These are phyloP conservation scores for Alethe diademata DNA, from an alignment of 2,113 vertebrate genomes.

Conservation along the genomic window DNA sequence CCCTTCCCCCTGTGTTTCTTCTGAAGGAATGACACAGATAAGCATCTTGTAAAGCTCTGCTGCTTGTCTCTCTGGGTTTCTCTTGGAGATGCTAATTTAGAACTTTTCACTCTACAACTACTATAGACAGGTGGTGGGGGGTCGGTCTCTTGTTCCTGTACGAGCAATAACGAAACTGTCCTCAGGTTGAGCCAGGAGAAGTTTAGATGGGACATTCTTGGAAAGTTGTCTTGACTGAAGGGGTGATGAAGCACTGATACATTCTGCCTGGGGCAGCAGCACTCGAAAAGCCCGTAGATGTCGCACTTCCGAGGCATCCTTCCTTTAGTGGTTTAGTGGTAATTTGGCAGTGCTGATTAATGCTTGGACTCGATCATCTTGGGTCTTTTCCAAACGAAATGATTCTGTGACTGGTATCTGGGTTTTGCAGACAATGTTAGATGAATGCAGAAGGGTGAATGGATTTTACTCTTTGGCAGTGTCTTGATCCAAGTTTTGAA, in stretches of 20 bases:
- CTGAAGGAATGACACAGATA: background rate
- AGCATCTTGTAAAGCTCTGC: constrained; percentile 1
- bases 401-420: background rate
- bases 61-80: background rate
- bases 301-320: fast-evolving
- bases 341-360: background rate
- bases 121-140: no score
- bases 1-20: background rate
- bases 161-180: background rate
- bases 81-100: constrained; percentile 41
- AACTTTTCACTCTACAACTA: background rate
- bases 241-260: background rate
- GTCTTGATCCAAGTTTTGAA: background rate
- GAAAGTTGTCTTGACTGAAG: background rate
- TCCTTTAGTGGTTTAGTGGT: background rate
- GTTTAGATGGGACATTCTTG: background rate
- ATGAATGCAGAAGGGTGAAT: background rate
- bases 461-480: background rate
- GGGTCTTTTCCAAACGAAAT: background rate
- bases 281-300: fast-evolving
- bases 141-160: background rate
- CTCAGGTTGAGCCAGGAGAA: background rate
- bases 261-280: background rate
- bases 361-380: background rate
- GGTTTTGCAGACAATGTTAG: background rate